Base-by-base conservation (phyloP, 1,140 invertebrate species). In the Amphibalanus amphitrite region DNA sequence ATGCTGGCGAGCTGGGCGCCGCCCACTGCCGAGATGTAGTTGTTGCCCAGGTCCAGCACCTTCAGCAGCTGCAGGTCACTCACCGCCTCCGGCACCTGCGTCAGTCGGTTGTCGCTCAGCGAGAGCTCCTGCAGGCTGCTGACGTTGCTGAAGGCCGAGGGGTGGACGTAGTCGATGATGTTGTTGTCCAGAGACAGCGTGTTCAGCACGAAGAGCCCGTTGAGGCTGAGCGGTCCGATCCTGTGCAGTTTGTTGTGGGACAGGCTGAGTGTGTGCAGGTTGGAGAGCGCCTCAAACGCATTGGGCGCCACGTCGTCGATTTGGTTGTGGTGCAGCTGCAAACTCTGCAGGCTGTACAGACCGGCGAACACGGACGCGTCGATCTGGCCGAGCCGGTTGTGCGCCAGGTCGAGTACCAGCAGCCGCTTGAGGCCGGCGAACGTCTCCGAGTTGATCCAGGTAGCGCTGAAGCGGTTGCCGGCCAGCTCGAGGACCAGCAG, bases 361-460 rank as follows among this genome's bases (percentile, higher is more conserved):
- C 91, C 89, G 73, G 88, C 82, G 74, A 94, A 93, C 59, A 91
- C 85, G 25, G 87, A 85, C 15, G 88, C 82, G 79, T 92, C 90
- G 70, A 94, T 81, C 78, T 89, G 88, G 15, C 84, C 85, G 67
- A 95, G 87, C 75, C 87, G 85, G 78, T 95, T 95, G 75, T 85
- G 84, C 4, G 90, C 91, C 20, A 94, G 81, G 79, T 93, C 90
- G 64, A 95, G 81, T 72, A 90, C 86, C 10, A 91, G 85, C 8
- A 95, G 83, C 68, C 90, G 84, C 72, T 90, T 87, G 8, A 95
- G 82, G 69, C 90, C 90, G 33, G 86, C 84, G 80, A 95, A 93
- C 6, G 91, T 93, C 8, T 89, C 90, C 0, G 88, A 86, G 78
- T 91, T 92, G 59, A 92, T 88, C 92, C 89, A 95, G 77, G 90